Percentiles rank a stretch among this genome's conserved stretches.
phyloP scores from a whole-genome alignment of 2,797 vertebrate genomes.

The Halcyon leucocephala region DNA sequence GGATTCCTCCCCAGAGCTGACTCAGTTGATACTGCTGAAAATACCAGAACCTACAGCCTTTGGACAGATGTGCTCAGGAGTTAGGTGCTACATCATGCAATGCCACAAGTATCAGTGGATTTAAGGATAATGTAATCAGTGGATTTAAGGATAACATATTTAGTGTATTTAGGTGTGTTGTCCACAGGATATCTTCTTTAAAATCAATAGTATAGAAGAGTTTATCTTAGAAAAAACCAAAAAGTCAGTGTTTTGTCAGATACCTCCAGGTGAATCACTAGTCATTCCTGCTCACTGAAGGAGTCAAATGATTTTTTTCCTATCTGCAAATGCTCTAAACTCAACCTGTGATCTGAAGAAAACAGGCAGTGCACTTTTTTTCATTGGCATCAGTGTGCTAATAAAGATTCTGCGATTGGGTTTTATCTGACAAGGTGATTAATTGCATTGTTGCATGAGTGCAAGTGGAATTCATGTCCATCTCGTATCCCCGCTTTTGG shows the following conservation, averaged over 20 bases:
- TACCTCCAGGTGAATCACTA: not conserved
- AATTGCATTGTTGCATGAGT: not conserved
- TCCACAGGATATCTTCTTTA: not conserved
- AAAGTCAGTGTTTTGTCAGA: not conserved
- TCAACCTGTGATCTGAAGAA: not conserved
- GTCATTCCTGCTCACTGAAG: not conserved
- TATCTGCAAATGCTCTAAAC: not conserved
- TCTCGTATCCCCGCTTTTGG: not conserved
- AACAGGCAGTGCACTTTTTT: not conserved
- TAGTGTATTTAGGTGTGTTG: not conserved
- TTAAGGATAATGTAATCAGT: not conserved
- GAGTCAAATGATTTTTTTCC: not conserved
- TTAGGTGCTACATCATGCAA: not conserved
- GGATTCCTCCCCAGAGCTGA: not conserved
- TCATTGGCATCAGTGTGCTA: not conserved
- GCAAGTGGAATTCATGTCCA: not conserved
- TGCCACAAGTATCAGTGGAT: not conserved
- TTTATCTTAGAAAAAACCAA: not conserved
- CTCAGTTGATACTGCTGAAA: not conserved
- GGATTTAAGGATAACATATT: not conserved
- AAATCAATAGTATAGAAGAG: not conserved
- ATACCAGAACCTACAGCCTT: not conserved
- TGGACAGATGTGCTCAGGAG: not conserved
- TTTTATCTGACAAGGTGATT: conserved; percentile 17
- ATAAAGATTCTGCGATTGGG: not conserved